Base-by-base conservation (phyloP, 2,888 invertebrate genomes). In the Chaetogeoica ovagalla region DNA sequence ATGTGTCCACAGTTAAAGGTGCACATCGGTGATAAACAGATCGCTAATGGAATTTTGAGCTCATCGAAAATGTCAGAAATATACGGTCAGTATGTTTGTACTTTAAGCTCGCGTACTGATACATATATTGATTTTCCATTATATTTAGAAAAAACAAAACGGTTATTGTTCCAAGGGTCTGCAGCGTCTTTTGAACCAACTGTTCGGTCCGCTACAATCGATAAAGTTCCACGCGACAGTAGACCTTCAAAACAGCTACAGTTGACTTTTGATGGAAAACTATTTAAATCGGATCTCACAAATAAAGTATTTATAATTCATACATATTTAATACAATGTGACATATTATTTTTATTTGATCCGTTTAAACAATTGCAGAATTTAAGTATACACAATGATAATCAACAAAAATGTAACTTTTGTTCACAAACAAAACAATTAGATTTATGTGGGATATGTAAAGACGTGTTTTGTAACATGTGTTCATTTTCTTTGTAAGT, bases 1-100 rank as follows among this genome's bases (percentile, higher is more conserved):
- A 79, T 79, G 79, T 79, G 79, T 57, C 79, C 79, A 15, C 79
- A 79, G 23, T n/a, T 79, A 8, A 79, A 79, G 71, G 65, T 79
- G 11, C 79, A 79, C 15, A 37, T 79, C 15, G 71, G 79, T 5
- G 79, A 79, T 1, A 71, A 79, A 57, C 70, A 79, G 62, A 19
- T 79, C 15, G 71, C 71, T 9, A 79, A 79, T 30, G 79, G 79
- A 39, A 71, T 79, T 8, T 19, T 71, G 30, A 62, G 23, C 3
- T 21, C 62, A 43, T 37, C 8, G 9, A 79, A 71, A 71, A 79
- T 79, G 79, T 21, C 55, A 5, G 63, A 70, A 71, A 43, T 79
- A 17, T 79, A 79, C 23, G 79, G 79, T 79, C 55, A 57, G 59
- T 43, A 13, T 62, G 7, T 48, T 23, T 21, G 37, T 37, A 13